Evolutionary conservation across 1,140 invertebrate genomes (phyloP), one percentile per base, ranked within the genome.

Genomic region (Eciton burchellii): DNA sequence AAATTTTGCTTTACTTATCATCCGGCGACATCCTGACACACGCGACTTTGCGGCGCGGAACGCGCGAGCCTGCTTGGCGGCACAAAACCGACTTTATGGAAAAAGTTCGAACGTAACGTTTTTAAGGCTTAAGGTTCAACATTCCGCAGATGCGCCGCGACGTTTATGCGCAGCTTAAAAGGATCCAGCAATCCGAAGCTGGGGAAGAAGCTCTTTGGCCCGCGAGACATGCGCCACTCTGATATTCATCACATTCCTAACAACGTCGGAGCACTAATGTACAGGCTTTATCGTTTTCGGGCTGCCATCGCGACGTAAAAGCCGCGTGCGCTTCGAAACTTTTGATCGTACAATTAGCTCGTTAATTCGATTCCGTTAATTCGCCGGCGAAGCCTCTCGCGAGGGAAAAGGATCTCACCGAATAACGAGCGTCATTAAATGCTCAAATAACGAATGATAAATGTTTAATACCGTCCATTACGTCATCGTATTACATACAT

Each of bases 181-280:
- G 84, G 84, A 86, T 86, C 81, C 73, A 73, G 52, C 47, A 62
- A 83, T 85, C 35, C 66, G 73, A 72, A 79, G 41, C 21, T n/a
- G 26, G 16, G 47, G 9, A 9, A 63, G 9, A 9, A 63, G 60
- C 12, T 11, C 21, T 11, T 63, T 35, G n/a, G 41, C 57, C 2
- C 21, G 16, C 41, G 12, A 16, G 56, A 19, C 21, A n/a, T 63
- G 49, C 24, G 24, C 65, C 9, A 68, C 16, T 52, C 49, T 14
- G 21, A 14, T 29, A n/a, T 68, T 59, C 24, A 1, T 60, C 41
- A 47, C 41, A 60, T n/a, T 73, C 19, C 5, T 29, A 29, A 45
- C 8, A 45, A 19, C 54, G 11, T 59, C 4, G 35, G 35, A n/a
- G 35, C 43, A 5, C 8, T 45, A 41, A 35, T 59, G 16, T 59